A percentile compares a stretch with the other conserved stretches of the same genome.
These are phyloP conservation scores for Cyanoderma ruficeps DNA, from an alignment of 2,113 vertebrate species.

Conservation along the genomic window DNA sequence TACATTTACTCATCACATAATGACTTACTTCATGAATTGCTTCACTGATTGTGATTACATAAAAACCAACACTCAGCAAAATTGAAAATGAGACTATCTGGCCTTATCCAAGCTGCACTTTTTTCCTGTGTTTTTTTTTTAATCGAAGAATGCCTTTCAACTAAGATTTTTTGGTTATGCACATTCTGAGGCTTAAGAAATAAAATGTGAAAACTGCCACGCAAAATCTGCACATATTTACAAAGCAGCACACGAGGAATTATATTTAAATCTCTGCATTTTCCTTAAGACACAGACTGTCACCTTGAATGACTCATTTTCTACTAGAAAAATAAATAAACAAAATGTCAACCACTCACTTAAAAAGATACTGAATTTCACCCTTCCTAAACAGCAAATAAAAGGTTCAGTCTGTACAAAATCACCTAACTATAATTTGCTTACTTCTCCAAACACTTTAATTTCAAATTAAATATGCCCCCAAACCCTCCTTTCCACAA, in stretches of 20 bases:
- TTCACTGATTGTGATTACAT: background rate
- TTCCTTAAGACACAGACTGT: background rate
- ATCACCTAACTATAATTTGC: background rate
- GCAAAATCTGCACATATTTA: background rate
- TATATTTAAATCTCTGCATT: background rate
- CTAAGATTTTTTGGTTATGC: background rate
- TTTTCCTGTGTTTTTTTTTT: background rate
- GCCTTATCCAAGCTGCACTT: background rate
- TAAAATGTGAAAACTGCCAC: background rate
- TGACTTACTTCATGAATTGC: background rate
- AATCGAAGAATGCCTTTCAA: background rate
- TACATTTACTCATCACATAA: background rate
- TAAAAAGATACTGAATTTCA: background rate
- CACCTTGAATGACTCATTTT: background rate
- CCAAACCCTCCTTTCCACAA: background rate
- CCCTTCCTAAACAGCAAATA: background rate
- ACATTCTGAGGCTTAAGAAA: background rate
- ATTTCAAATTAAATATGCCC: background rate
- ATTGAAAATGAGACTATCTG: background rate
- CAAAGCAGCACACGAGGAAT: background rate
- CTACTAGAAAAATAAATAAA: background rate
- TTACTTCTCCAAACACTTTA: background rate
- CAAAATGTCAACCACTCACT: background rate
- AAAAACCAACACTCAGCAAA: conserved; percentile 2
- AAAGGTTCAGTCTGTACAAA: background rate